A percentile compares a stretch with the other conserved stretches of the same genome.
These are phyloP conservation scores for Cydia splendana DNA, from an alignment of 1,140 invertebrate species.

Conservation along the genomic window DNA sequence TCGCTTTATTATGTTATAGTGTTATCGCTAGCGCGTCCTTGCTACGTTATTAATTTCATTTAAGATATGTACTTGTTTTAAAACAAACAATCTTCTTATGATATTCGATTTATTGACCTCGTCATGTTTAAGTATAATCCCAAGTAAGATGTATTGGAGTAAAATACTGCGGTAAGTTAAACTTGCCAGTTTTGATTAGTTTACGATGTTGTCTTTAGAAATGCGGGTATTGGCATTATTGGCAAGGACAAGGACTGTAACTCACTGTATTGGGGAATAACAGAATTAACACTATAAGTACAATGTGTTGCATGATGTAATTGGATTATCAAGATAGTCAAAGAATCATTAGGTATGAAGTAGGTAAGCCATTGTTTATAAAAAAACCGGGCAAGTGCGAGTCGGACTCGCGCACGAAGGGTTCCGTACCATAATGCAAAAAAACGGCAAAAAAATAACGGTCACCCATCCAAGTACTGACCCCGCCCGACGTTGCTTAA, in stretches of 20 bases:
- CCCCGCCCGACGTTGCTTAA: too few relatives aligned
- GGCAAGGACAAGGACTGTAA: too few relatives aligned
- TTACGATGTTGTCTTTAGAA: not conserved
- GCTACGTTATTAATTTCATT: slow-evolving; percentile 44
- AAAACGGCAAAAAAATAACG: too few relatives aligned
- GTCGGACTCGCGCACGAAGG: too few relatives aligned
- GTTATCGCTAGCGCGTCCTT: slow-evolving; percentile 61
- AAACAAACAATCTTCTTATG: slow-evolving; percentile 24
- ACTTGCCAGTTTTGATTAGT: not conserved
- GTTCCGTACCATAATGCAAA: too few relatives aligned
- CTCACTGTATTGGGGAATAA: not conserved
- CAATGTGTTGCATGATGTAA: not conserved
- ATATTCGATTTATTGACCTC: slow-evolving; percentile 17
- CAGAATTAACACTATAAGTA: not conserved
- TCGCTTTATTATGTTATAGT: slow-evolving; percentile 35
- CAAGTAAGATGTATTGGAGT: not conserved
- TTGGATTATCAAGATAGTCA: not conserved
- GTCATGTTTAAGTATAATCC: slow-evolving; percentile 19
- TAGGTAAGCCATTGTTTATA: too few relatives aligned
- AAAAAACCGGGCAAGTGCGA: too few relatives aligned
- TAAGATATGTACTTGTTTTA: slow-evolving; percentile 29
- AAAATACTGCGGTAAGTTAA: not conserved
- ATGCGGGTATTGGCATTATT: not conserved
- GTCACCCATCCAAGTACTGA: too few relatives aligned
- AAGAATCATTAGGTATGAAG: not conserved